A percentile compares a stretch with the other conserved stretches of the same genome.
phyloP scores from a whole-genome alignment of 2,113 vertebrate species.

The Urocynchramus pylzowi region DNA sequence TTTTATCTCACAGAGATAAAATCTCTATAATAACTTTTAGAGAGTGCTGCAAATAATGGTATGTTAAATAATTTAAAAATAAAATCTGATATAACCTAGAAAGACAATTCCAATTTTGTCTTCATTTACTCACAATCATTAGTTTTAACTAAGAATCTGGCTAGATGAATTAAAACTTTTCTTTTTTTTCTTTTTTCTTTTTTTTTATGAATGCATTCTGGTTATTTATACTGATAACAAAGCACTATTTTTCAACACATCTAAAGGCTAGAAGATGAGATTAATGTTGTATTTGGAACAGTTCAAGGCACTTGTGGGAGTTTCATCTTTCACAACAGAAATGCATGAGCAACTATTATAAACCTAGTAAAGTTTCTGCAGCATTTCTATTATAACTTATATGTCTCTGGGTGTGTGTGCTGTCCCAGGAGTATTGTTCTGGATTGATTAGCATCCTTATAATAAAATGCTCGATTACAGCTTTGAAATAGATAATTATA shows the following conservation, averaged over 20 bases:
- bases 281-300: background rate
- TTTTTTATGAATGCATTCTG: background rate
- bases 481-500: conserved; percentile 63
- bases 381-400: background rate
- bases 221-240: background rate
- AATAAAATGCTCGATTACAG: conserved; percentile 58
- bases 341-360: conserved; percentile 18
- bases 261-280: background rate
- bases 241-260: background rate
- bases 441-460: conserved; percentile 31
- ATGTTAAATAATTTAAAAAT: background rate
- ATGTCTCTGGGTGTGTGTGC: background rate
- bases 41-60: background rate
- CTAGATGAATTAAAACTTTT: background rate
- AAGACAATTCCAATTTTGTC: background rate
- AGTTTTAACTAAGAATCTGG: background rate
- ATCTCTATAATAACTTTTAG: background rate
- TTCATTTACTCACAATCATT: background rate
- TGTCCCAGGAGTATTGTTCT: conserved; percentile 48
- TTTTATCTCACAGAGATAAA: background rate
- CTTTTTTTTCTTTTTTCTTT: background rate
- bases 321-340: conserved; percentile 20
- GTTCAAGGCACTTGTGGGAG: background rate
- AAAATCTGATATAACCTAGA: background rate
- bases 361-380: conserved; percentile 2